A percentile compares a stretch with the other conserved stretches of the same genome.
Conservation (phyloP, 2,888 invertebrate species). For the Mimas tiliae region DNA sequence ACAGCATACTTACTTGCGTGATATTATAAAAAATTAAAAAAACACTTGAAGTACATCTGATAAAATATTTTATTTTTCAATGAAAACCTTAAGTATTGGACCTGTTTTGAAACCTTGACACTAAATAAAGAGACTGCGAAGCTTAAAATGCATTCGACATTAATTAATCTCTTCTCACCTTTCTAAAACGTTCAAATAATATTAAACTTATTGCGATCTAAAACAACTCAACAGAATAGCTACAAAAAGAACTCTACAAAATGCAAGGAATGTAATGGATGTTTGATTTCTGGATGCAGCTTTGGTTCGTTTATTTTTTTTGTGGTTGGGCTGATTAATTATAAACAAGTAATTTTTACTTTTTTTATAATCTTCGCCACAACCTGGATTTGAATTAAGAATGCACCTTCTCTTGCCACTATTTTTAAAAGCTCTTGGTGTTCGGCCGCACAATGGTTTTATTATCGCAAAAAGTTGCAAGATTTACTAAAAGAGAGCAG, state of each 20-base stretch:
- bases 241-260: not conserved
- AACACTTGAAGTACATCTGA: not conserved
- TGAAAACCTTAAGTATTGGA: not conserved
- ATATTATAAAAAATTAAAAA: not conserved
- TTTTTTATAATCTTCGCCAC: too few species aligned
- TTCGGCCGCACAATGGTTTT: too few species aligned
- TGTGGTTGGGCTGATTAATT: not conserved
- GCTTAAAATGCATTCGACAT: constrained; percentile 6
- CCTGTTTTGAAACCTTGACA: constrained; percentile 13
- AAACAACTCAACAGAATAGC: not conserved
- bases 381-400: too few species aligned
- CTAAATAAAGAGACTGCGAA: not conserved
- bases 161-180: constrained; percentile 15
- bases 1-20: too few species aligned
- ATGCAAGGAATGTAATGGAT: not conserved
- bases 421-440: too few species aligned
- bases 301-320: not conserved
- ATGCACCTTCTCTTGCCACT: too few species aligned
- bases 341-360: too few species aligned
- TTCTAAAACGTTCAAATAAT: constrained; percentile 9
- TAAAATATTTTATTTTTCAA: not conserved
- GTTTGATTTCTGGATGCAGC: not conserved
- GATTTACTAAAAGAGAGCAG: too few species aligned
- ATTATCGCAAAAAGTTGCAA: too few species aligned
- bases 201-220: constrained; percentile 1